Evolutionary conservation across 1,140 invertebrate species (phyloP), one percentile per base, ranked within the genome.

Genomic region (Drosophila sp.): DNA sequence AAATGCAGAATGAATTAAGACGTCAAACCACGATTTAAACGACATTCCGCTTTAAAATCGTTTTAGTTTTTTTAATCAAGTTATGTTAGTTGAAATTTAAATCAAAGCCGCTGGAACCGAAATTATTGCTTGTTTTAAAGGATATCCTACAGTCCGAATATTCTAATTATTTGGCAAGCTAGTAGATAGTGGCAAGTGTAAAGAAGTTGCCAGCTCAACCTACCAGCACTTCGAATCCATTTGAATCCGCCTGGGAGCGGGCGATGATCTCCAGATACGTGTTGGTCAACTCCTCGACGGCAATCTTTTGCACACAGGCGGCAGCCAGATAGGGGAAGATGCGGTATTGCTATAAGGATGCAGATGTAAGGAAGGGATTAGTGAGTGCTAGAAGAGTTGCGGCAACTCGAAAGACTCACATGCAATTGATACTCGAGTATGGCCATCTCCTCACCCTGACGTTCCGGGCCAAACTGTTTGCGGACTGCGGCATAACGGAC

Each of bases 351-450:
- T 97, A 82, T 34, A 93, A 62, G 71, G 2, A 34, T 18, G 25
- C 62, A 72, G 2, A 40, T 18, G 25, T 41, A 46, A 54, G 46
- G 9, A 38, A 7, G 27, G 16, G 34, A 7, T n/a, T 7, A 25
- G 1, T 0, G 0, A 53, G n/a, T 13, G 8, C 38, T 72, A 62
- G 46, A 48, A 7, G 7, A 13, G 25, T 6, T 27, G 18, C 9
- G 14, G 4, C 57, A 92, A n/a, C n/a, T 4, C 4, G 21, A 1
- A 21, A 21, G 21, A 21, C 93, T 93, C 80, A 95, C 94, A 92
- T 97, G 97, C 51, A 97, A 92, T 91, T 97, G 97, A 93, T 99
- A 99, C 92, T 99, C 97, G 56, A 99, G 92, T 46, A 99, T 95
- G 21, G 97, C 95, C 54, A 96, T 93, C 93, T 98, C 97, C 53